These are phyloP conservation scores for Barnardius zonarius DNA, from an alignment of 2,113 vertebrate genomes.

Conservation along the genomic window DNA sequence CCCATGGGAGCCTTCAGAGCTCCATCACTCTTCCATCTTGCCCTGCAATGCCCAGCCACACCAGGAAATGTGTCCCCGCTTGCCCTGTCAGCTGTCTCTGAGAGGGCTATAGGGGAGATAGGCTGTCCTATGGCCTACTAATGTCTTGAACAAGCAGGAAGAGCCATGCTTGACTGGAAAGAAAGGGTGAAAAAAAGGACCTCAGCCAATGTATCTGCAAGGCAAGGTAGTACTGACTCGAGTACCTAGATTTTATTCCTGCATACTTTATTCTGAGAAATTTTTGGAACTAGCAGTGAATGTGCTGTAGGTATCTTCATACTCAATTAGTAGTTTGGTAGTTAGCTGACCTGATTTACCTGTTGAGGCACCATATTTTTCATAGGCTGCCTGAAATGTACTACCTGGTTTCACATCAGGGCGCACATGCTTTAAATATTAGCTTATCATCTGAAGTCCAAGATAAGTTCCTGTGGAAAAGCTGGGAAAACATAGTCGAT, in stretches of 20 bases:
- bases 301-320: not conserved
- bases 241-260: not conserved
- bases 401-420: not conserved
- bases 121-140: not conserved
- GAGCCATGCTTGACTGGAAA: not conserved
- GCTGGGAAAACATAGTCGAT: not conserved
- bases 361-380: not conserved
- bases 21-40: not conserved
- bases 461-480: not conserved
- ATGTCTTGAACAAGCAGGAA: not conserved
- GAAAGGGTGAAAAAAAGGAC: not conserved
- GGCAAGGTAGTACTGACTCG: not conserved
- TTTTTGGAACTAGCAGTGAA: not conserved
- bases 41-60: not conserved
- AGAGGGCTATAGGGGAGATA: fast-evolving
- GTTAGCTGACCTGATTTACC: not conserved
- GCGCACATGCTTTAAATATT: not conserved
- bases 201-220: not conserved
- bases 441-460: not conserved
- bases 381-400: not conserved
- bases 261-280: not conserved
- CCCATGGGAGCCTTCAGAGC: not conserved
- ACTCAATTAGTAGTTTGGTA: not conserved
- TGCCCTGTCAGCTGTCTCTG: fast-evolving
- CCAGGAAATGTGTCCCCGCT: not conserved